Evolutionary conservation across 37 sponge, comb jelly and placozoan species (phyloP), one percentile per base, ranked within the genome.

Genomic region (Theonella swinhoei): DNA sequence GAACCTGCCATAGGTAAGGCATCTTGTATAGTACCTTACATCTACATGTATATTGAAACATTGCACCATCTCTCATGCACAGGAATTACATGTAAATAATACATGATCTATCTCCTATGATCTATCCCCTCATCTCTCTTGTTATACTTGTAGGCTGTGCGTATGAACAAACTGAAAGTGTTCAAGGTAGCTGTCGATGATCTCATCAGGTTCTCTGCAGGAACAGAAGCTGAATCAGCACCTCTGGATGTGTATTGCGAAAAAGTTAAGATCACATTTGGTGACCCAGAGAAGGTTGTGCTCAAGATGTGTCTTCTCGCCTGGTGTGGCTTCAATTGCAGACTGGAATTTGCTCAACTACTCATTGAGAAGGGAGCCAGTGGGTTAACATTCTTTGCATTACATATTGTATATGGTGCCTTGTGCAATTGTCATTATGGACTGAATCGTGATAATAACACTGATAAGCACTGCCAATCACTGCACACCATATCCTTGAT

Each of bases 271-370:
- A 47, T 47, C 54, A 47, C 54, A 47, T 47, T 47, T 47, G 54
- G 54, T 17, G 54, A 47, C 54, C 32, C 20, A 33, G 34, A 68
- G 3, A 68, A 32, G 14, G 69, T 68, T 29, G 69, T 22, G 34
- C 34, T 33, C 69, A 68, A 32, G 33, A 68, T 68, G 69, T 33
- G 33, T 68, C 69, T 68, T 33, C 69, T 68, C 3, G 69, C 69
- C 14, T 33, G 25, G 20, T 68, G 69, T 68, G 69, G 69, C 34
- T 68, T 68, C 34, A 29, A 68, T 31, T 29, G 69, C 30, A 1
- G 69, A 68, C 30, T 33, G 69, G 69, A 68, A 22, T 33, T 68
- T 20, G 69, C 34, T 20, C 20, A 68, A 31, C 30, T 32, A 20
- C 69, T 68, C 34, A 28, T 68, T 20, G 5, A 68, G 34, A 32